Evolutionary conservation across 1,140 invertebrate species (phyloP), one percentile per base, ranked within the genome.

Genomic region (Eulimnadia texana): DNA sequence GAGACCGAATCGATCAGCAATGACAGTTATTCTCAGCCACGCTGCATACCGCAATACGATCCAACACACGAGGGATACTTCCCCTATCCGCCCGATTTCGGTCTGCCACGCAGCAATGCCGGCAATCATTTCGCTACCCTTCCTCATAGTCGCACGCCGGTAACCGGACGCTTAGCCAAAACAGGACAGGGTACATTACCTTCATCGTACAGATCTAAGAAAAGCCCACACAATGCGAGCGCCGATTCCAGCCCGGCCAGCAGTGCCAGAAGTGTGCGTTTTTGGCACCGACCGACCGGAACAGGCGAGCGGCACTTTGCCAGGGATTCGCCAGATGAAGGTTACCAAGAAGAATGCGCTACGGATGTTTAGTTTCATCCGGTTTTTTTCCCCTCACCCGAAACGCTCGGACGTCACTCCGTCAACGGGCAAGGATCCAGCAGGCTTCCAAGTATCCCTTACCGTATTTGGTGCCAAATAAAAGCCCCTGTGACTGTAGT

Each of bases 321-420:
- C 22, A 23, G 60, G 25, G 60, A 61, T 55, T 61, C 60, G 11
- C 60, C 60, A 16, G 60, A 61, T 42, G 60, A 61, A 53, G 60
- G 60, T n/a, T 61, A 61, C 42, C 60, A 61, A 52, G 60, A 61
- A 29, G 60, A 61, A 56, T 50, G 60, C 28, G 47, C 60, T 25
- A 52, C 60, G n/a, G 60, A 61, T 23, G 60, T 61, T 20, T 61
- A 52, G 33, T 42, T 42, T 42, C 33, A n/a, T 42, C 33, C 16
- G 33, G 33, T 16, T 16, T 16, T 42, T 42, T 42, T 42, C 33
- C 16, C 16, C 16, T 42, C 6, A 42, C 33, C 33, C 6, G 33
- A 6, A 9, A 42, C 33, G 6, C 16, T 16, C 6, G 16, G 33
- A 42, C 33, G 33, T 42, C 33, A 42, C 33, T 6, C 33, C 16